A percentile compares a stretch with the other conserved stretches of the same genome.
Evolutionary conservation across 2,888 invertebrate species (phyloP).

Genomic region (Chrysolina oricalcia): DNA sequence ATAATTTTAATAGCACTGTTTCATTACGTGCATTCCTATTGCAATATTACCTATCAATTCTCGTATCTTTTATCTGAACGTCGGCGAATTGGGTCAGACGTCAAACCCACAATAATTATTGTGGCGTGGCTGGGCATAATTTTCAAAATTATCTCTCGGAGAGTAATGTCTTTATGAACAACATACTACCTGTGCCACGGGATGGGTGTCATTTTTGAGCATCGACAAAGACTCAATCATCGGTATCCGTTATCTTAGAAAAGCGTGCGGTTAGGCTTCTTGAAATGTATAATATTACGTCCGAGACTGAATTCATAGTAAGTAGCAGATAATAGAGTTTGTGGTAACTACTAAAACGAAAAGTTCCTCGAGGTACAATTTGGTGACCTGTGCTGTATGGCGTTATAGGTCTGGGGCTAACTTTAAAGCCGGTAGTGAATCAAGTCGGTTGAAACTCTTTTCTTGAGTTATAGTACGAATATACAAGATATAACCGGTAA

Average conservation of each 20-base stretch:
- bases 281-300: conserved; percentile 18
- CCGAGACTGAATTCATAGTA: conserved; percentile 13
- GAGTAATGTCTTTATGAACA: conserved; percentile 26
- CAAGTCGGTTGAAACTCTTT: no score
- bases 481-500: no score
- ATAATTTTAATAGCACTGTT: conserved; percentile 49
- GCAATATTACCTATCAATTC: conserved; percentile 47
- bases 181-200: conserved; percentile 3
- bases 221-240: conserved; percentile 8
- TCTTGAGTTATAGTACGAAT: no score
- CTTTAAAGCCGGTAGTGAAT: no score
- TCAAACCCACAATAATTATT: conserved; percentile 46
- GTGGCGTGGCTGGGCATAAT: conserved; percentile 15
- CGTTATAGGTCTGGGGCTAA: background rate
- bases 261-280: conserved; percentile 12
- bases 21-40: conserved; percentile 47
- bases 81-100: conserved; percentile 44
- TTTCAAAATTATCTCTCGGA: conserved; percentile 23
- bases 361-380: background rate
- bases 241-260: conserved; percentile 2
- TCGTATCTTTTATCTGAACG: conserved; percentile 46
- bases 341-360: conserved; percentile 13
- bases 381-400: background rate
- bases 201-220: conserved; percentile 14
- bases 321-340: conserved; percentile 6